Base-by-base conservation (phyloP, 2,888 invertebrate species). In the Tetrapedia diversipes region DNA sequence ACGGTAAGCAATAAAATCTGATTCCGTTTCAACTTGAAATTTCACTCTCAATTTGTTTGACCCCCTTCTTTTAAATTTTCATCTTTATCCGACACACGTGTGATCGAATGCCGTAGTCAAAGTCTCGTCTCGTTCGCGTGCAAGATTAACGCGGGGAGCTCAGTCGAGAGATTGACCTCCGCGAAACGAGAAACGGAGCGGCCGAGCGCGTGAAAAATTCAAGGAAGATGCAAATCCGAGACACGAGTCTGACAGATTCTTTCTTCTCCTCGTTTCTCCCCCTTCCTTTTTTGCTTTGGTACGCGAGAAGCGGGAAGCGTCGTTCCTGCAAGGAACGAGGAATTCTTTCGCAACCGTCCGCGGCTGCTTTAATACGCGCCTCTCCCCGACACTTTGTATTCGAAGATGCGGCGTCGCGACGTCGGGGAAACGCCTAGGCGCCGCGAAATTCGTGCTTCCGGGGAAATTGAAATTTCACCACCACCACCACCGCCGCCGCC, bases 401-500 rank as follows among this genome's bases (percentile, higher is more conserved):
- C 41, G 65, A 72, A 60, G 65, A 75, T 47, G 72, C 45, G 59
- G 53, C 72, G 11, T 41, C 34, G 37, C 43, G 57, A 32, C 49
- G 49, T 19, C 47, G 47, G 14, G 47, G 47, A 22, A 34, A 29
- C 14, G 49, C 29, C 32, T n/a, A n/a, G 24, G 27, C 4, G 29
- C 16, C 19, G 22, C 29, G 53, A 60, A 75, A 75, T 75, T 75
- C 65, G 72, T 72, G 65, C 47, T 29, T 11, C 41, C 27, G 10
- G n/a, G 54, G 22, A 75, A 75, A 75, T 75, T 72, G 72, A 75
- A 71, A 75, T 75, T 75, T 75, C 72, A n/a, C 59, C n/a, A n/a
- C n/a, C n/a, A n/a, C n/a, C n/a, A n/a, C n/a, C n/a, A n/a, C n/a
- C n/a, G n/a, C n/a, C n/a, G n/a, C n/a, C 72, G 22, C 6, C 29